A percentile compares a stretch with the other conserved stretches of the same genome.
phyloP scores from a whole-genome alignment of 2,888 invertebrate genomes.

The Eretmocerus hayati region DNA sequence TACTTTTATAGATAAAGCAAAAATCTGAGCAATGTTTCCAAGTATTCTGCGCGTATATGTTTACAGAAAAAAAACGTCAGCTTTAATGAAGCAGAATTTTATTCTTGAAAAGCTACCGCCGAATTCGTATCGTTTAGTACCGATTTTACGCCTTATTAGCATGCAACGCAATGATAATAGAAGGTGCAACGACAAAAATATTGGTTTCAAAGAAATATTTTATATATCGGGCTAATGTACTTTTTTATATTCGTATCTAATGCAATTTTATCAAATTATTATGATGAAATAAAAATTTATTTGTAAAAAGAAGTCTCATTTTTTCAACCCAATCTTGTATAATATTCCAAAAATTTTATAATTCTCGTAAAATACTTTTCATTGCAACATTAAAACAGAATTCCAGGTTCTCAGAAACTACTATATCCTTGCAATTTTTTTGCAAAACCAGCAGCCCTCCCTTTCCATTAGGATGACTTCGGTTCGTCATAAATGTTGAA shows the following conservation, averaged over 20 bases:
- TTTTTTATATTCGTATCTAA: constrained; percentile 44
- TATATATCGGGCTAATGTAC: constrained; percentile 47
- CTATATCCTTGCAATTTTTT: too few relatives aligned
- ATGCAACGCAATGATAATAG: constrained; percentile 19
- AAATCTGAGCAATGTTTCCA: constrained; percentile 8
- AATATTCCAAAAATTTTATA: too few relatives aligned
- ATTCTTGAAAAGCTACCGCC: constrained; percentile 24
- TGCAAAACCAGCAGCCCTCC: too few relatives aligned
- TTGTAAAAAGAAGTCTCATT: constrained; percentile 31
- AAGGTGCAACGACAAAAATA: constrained; percentile 34
- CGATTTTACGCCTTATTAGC: constrained; percentile 10
- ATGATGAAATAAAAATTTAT: constrained; percentile 40
- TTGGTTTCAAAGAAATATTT: constrained; percentile 44
- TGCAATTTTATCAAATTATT: constrained; percentile 42
- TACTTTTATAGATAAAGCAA: constrained; percentile 10
- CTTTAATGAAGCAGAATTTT: constrained; percentile 24
- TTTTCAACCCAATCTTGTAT: too few relatives aligned
- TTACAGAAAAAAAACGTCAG: constrained; percentile 3
- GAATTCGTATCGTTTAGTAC: constrained; percentile 16
- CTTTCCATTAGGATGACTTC: too few relatives aligned
- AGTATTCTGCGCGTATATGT: too few relatives aligned
- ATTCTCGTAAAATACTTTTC: too few relatives aligned
- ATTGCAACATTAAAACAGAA: too few relatives aligned
- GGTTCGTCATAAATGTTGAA: too few relatives aligned
- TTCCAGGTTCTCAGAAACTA: too few relatives aligned